Evolutionary conservation across 2,888 invertebrate genomes (phyloP).

Genomic region (Oithona nana): DNA sequence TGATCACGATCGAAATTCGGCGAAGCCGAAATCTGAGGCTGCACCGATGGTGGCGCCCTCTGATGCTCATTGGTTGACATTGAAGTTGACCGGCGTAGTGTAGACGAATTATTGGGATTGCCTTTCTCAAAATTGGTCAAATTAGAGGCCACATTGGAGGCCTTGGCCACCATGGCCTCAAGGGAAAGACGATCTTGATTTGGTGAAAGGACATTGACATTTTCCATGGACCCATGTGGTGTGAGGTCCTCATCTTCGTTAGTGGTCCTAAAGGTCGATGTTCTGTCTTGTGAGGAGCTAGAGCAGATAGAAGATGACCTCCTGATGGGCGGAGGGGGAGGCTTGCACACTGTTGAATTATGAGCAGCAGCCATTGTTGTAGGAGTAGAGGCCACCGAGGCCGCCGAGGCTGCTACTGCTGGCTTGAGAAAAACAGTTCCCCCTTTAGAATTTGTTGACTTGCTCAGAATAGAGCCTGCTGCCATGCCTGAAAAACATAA

Average conservation of each 20-base stretch:
- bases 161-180: neutral
- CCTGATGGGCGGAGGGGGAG: neutral
- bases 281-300: neutral
- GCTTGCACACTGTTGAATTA: too few relatives aligned
- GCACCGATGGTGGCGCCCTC: neutral
- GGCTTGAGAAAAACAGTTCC: too few relatives aligned
- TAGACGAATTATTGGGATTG: neutral
- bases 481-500: too few relatives aligned
- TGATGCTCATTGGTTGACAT: neutral
- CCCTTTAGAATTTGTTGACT: too few relatives aligned
- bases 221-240: conserved; percentile 1
- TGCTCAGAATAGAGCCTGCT: too few relatives aligned
- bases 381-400: too few relatives aligned
- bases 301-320: neutral
- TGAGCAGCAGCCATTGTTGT: too few relatives aligned
- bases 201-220: neutral
- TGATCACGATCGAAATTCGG: neutral
- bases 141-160: neutral
- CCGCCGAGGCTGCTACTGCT: too few relatives aligned
- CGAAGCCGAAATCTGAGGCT: neutral
- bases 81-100: neutral
- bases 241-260: neutral
- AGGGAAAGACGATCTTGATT: neutral
- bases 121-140: neutral
- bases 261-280: neutral